A percentile compares a stretch with the other conserved stretches of the same genome.
Conservation (phyloP, 2,888 invertebrate genomes). For the Leptopilina myrica region DNA sequence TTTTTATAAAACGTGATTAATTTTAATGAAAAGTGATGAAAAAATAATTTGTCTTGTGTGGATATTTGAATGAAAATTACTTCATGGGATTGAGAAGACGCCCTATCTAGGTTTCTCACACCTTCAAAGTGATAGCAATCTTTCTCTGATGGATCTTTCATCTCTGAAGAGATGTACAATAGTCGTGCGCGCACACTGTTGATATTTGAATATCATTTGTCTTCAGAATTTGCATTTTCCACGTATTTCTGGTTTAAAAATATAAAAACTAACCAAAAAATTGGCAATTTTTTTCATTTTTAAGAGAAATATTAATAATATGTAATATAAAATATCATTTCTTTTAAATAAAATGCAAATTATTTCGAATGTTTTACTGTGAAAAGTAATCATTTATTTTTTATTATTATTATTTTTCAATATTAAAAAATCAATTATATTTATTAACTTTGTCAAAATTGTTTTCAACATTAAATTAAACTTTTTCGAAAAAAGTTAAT, state of each 20-base stretch:
- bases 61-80: slow-evolving; percentile 10
- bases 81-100: slow-evolving; percentile 35
- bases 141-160: slow-evolving; percentile 32
- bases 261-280: background rate
- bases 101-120: slow-evolving; percentile 36
- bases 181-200: slow-evolving; percentile 23
- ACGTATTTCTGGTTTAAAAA: background rate
- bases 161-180: slow-evolving; percentile 12
- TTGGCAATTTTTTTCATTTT: too few relatives aligned
- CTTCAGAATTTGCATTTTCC: background rate
- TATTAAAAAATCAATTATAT: too few relatives aligned
- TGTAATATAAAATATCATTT: too few relatives aligned
- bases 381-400: too few relatives aligned
- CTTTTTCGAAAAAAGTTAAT: too few relatives aligned
- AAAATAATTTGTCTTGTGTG: slow-evolving; percentile 18
- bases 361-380: too few relatives aligned
- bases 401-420: too few relatives aligned
- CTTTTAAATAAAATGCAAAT: too few relatives aligned
- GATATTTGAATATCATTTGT: slow-evolving; percentile 33
- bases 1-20: background rate
- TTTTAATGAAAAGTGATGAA: slow-evolving; percentile 7
- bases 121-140: slow-evolving; percentile 35
- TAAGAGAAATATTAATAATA: too few relatives aligned
- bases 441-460: too few relatives aligned
- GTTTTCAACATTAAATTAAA: too few relatives aligned